Conservation (phyloP, 2,113 vertebrate genomes). For the Chrysochloris asiatica region DNA sequence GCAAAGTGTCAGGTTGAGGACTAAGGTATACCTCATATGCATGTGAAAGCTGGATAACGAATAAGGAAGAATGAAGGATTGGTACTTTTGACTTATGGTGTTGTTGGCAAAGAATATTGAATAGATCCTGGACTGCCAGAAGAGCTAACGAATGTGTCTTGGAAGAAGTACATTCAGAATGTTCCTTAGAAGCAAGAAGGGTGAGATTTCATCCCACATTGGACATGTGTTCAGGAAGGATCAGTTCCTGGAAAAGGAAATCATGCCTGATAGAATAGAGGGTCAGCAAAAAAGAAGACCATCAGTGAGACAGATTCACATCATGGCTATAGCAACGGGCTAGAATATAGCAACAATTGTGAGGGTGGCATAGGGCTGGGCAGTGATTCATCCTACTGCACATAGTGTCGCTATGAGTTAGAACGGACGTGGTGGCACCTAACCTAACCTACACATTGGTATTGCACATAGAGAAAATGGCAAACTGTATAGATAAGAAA, state of each 20-base stretch:
- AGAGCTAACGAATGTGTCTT: not conserved
- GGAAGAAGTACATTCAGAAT: too few relatives aligned
- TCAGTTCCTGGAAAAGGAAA: not conserved
- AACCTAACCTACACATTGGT: not conserved
- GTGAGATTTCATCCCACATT: not conserved
- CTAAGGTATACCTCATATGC: not conserved
- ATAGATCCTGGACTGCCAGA: not conserved
- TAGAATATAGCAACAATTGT: not conserved
- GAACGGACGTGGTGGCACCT: not conserved
- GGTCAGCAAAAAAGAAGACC: not conserved
- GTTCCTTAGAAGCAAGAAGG: not conserved
- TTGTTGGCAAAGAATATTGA: not conserved
- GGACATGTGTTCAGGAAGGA: not conserved
- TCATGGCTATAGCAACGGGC: not conserved
- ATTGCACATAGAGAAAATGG: not conserved
- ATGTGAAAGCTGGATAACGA: not conserved
- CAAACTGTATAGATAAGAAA: not conserved
- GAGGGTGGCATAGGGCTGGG: too few relatives aligned
- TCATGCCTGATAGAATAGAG: not conserved
- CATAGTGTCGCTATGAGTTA: not conserved
- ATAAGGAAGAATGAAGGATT: not conserved
- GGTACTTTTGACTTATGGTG: too few relatives aligned
- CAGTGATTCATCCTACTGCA: not conserved
- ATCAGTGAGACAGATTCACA: not conserved
- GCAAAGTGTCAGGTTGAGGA: not conserved